A percentile compares a stretch with the other conserved stretches of the same genome.
These are phyloP conservation scores for Polyommatus icarus DNA, from an alignment of 2,888 invertebrate species.

Conservation along the genomic window DNA sequence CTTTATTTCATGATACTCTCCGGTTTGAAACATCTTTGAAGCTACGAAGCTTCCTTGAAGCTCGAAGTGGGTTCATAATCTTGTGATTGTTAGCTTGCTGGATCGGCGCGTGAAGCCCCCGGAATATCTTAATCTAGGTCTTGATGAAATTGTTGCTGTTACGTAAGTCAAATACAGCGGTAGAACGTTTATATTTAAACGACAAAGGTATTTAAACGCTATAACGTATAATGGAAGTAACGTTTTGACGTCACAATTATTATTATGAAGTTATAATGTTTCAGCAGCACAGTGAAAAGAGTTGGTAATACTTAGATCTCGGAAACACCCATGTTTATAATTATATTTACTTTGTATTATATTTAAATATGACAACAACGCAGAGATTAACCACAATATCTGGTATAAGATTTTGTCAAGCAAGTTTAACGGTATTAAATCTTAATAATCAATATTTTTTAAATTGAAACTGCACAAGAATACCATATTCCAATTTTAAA, in stretches of 20 bases:
- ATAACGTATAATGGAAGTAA: background rate
- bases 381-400: no score
- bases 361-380: no score
- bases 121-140: conserved; percentile 16
- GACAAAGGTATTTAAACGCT: background rate
- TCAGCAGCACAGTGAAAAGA: background rate
- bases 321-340: no score
- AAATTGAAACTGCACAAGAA: background rate
- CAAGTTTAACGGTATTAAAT: no score
- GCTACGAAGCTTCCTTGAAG: background rate
- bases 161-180: background rate
- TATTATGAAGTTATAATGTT: background rate
- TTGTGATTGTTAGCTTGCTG: conserved; percentile 10
- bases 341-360: no score
- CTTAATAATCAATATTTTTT: no score
- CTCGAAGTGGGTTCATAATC: background rate
- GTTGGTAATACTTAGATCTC: no score
- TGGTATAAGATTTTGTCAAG: no score
- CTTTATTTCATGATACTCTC: background rate
- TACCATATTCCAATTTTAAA: background rate
- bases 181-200: background rate
- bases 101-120: background rate
- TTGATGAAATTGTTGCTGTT: conserved; percentile 15
- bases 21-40: background rate
- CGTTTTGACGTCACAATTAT: background rate